Base-by-base conservation (phyloP, 2,113 vertebrate species). In the Gasterosteus nipponicus region DNA sequence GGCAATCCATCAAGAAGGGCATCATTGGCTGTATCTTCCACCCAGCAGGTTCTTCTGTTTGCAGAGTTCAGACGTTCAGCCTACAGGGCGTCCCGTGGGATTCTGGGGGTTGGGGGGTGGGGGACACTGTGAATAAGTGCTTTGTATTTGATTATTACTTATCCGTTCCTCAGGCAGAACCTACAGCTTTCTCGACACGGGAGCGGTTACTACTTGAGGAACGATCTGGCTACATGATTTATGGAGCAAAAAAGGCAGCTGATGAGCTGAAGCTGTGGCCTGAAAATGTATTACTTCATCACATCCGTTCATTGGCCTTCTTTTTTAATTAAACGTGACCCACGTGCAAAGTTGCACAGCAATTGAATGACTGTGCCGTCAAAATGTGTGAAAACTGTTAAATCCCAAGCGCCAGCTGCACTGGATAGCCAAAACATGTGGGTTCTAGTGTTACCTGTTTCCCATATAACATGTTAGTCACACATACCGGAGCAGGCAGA, bases 391-490 rank as follows among this genome's bases (percentile, higher is more conserved):
- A 75, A 75, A 78, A 82, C 65, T 54, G 60, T 61, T 49, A 79
- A 81, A 77, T 90, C 77, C 73, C 58, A 15, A 72, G 73, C n/a
- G 44, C 70, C 83, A 86, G 87, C 83, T 87, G 83, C 57, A 58
- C 72, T 69, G 69, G 61, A 83, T 46, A 85, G 80, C 69, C 70
- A 83, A 86, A 86, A 85, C 83, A 86, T 83, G 85, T 87, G 83
- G 80, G 72, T 71, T 90, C 83, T 84, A 75, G 74, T 87, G 87
- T 89, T 89, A 82, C 90, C 82, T 47, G 64, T 22, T 62, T 73
- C 77, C 65, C 68, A 77, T 79, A 78, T 74, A 80, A 69, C 75
- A 69, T 59, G 77, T 89, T 94, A 91, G 92, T 94, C 92, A 92
- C 89, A 90, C 92, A 92, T 92, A 84, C 87, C 87, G 69, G 78